Conservation (phyloP, 2,888 invertebrate species). For the Melanargia galathea region DNA sequence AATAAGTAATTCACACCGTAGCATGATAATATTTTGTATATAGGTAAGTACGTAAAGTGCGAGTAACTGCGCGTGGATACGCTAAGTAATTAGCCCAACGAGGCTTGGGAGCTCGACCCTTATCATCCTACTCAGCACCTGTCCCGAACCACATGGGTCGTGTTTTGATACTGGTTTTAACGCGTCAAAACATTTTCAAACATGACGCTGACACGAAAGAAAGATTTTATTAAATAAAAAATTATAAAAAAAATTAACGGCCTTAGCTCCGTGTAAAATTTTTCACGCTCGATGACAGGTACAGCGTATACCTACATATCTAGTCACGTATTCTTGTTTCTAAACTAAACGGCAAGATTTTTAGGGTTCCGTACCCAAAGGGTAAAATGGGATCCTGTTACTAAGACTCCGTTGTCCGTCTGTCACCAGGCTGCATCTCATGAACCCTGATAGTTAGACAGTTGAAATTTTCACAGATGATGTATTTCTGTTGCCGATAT, state of each 20-base stretch:
- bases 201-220: slow-evolving; percentile 33
- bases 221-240: slow-evolving; percentile 29
- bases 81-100: slow-evolving; percentile 40
- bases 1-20: background rate
- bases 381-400: too few species aligned
- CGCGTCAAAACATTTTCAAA: slow-evolving; percentile 60
- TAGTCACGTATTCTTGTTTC: background rate
- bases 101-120: slow-evolving; percentile 41
- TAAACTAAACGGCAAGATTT: background rate
- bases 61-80: slow-evolving; percentile 20
- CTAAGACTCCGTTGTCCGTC: too few species aligned
- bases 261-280: slow-evolving; percentile 13
- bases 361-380: background rate
- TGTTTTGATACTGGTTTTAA: slow-evolving; percentile 45
- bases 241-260: slow-evolving; percentile 29
- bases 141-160: slow-evolving; percentile 40
- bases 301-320: background rate
- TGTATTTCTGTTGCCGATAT: too few species aligned
- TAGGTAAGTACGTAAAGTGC: slow-evolving; percentile 2
- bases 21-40: background rate
- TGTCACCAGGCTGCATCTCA: too few species aligned
- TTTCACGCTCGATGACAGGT: slow-evolving; percentile 8
- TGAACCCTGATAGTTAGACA: too few species aligned
- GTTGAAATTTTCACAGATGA: too few species aligned
- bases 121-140: slow-evolving; percentile 46